These are phyloP conservation scores for Zoroaster sp. DNA, from an alignment of 53 echinoderm and acorn worm species.

Conservation along the genomic window DNA sequence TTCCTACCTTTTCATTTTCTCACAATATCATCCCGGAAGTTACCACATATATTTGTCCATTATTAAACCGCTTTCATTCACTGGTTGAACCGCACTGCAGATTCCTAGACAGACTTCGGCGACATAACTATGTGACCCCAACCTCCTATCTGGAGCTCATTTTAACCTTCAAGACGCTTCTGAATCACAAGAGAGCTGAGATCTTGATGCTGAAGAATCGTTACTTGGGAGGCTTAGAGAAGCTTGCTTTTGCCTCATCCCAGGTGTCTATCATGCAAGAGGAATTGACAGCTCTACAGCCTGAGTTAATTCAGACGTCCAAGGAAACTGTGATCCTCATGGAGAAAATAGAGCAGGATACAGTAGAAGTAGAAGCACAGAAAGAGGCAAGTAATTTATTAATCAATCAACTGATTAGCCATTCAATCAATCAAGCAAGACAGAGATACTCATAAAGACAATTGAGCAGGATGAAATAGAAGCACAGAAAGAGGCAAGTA, in stretches of 20 bases:
- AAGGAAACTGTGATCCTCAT: slow-evolving; percentile 92
- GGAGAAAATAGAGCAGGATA: slow-evolving; percentile 96
- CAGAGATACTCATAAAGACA: slow-evolving; percentile 88
- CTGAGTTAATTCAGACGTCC: slow-evolving; percentile 97
- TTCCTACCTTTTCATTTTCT: no score
- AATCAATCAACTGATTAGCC: neutral
- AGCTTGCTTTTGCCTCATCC: slow-evolving; percentile 92
- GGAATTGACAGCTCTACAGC: slow-evolving; percentile 93
- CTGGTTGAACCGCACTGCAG: slow-evolving; percentile 12
- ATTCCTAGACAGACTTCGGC: slow-evolving; percentile 79
- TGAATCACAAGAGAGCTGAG: slow-evolving; percentile 81
- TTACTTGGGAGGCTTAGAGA: slow-evolving; percentile 93
- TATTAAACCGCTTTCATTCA: neutral
- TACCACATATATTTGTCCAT: no score
- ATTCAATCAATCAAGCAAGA: slow-evolving; percentile 42
- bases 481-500: slow-evolving; percentile 92
- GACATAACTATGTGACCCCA: slow-evolving; percentile 97
- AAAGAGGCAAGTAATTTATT: slow-evolving; percentile 71
- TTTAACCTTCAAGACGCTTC: slow-evolving; percentile 93
- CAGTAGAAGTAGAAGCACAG: slow-evolving; percentile 98
- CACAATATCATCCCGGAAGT: no score
- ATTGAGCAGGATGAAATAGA: slow-evolving; percentile 98
- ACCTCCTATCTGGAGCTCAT: slow-evolving; percentile 97
- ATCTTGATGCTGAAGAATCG: slow-evolving; percentile 85
- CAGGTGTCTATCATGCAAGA: slow-evolving; percentile 97